Percentiles rank a stretch among this genome's conserved stretches.
phyloP scores from a whole-genome alignment of 37 sponge, comb jelly and placozoan species.

The Trichoplax adhaerens region DNA sequence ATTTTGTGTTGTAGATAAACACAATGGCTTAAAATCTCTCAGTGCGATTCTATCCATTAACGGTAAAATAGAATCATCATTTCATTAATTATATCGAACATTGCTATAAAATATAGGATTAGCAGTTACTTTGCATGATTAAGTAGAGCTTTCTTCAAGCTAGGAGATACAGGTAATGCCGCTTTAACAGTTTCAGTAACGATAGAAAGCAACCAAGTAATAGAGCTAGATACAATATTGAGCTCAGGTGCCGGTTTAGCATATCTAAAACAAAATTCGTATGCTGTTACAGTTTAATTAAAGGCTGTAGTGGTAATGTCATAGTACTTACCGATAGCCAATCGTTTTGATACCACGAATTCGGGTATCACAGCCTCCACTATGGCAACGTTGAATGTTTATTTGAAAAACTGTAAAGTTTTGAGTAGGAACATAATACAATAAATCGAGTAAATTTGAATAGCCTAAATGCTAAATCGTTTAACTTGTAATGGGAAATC shows the following conservation, averaged over 20 bases:
- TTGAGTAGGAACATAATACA: too few relatives aligned
- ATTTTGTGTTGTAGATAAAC: slow-evolving; percentile 24
- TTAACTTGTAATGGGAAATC: too few relatives aligned
- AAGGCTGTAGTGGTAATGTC: slow-evolving; percentile 7
- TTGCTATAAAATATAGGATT: not conserved
- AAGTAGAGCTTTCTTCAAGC: slow-evolving; percentile 35
- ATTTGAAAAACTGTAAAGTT: slow-evolving; percentile 19
- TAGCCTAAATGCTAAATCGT: too few relatives aligned
- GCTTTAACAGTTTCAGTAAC: slow-evolving; percentile 39
- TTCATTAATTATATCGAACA: not conserved
- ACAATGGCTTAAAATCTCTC: slow-evolving; percentile 32
- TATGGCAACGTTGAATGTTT: slow-evolving; percentile 54
- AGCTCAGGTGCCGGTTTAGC: slow-evolving; percentile 20
- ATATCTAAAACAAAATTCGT: not conserved
- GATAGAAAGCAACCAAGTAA: slow-evolving; percentile 43
- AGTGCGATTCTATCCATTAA: slow-evolving; percentile 19
- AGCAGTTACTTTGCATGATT: slow-evolving; percentile 44
- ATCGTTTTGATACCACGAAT: slow-evolving; percentile 44
- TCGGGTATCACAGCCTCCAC: slow-evolving; percentile 66
- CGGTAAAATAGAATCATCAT: not conserved
- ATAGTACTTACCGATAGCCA: slow-evolving; percentile 36
- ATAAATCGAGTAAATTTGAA: too few relatives aligned
- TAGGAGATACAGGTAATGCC: slow-evolving; percentile 41
- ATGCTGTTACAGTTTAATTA: not conserved
- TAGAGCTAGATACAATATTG: slow-evolving; percentile 38